These are phyloP conservation scores for Chloebia gouldiae DNA, from an alignment of 2,113 vertebrate species.

Conservation along the genomic window DNA sequence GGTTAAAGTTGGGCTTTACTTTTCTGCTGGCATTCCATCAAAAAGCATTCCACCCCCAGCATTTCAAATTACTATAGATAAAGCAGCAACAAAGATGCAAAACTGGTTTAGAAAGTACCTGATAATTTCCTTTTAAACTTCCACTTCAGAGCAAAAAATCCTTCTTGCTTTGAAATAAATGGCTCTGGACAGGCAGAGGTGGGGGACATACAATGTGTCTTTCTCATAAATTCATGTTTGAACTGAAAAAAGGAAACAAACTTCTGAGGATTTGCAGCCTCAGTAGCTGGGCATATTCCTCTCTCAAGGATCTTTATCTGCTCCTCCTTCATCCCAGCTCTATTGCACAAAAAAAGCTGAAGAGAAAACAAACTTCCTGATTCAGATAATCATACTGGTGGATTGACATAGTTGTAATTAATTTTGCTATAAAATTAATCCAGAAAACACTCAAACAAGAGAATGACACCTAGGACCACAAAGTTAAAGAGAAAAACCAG, in stretches of 20 bases:
- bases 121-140: constrained; percentile 27
- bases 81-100: constrained; percentile 4
- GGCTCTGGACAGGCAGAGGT: background rate
- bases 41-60: background rate
- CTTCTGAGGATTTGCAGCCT: background rate
- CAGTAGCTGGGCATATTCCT: background rate
- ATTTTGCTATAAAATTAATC: background rate
- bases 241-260: constrained; percentile 6
- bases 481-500: background rate
- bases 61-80: constrained; percentile 23
- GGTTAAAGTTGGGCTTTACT: background rate
- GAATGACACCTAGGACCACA: background rate
- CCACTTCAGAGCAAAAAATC: background rate
- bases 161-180: constrained; percentile 26
- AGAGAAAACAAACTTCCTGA: background rate
- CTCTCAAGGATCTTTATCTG: background rate
- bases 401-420: background rate
- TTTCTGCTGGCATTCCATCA: background rate
- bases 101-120: constrained; percentile 25
- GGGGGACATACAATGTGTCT: background rate
- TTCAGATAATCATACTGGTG: background rate
- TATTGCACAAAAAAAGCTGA: background rate
- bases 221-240: background rate
- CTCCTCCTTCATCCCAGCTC: background rate
- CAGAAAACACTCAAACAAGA: background rate